Percentiles rank a stretch among this genome's conserved stretches.
Conservation (phyloP, 2,113 vertebrate genomes). For the Mormoops blainvillei region DNA sequence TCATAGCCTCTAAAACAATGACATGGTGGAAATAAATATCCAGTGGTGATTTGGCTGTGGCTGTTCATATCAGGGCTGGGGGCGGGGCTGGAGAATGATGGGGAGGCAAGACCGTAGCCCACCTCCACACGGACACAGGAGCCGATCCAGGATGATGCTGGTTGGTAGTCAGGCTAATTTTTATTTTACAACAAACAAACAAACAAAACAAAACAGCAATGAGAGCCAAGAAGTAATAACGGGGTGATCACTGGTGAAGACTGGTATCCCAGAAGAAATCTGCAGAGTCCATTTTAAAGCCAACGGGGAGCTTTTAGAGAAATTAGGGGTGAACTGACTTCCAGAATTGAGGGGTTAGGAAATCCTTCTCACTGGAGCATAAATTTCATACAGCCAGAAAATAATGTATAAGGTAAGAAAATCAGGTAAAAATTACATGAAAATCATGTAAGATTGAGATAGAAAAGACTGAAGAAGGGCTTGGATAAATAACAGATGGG, state of each 20-base stretch:
- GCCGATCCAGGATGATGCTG: rapidly evolving
- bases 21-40: background rate
- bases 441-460: background rate
- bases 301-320: background rate
- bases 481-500: background rate
- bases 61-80: background rate
- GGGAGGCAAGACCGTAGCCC: background rate
- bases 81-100: background rate
- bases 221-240: background rate
- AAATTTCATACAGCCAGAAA: background rate
- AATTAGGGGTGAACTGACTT: background rate
- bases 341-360: background rate
- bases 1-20: background rate
- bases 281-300: background rate
- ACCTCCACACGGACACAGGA: background rate
- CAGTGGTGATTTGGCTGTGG: background rate
- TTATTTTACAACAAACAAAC: background rate
- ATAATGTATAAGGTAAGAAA: background rate
- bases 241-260: background rate
- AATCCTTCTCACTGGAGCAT: background rate
- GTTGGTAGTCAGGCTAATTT: background rate
- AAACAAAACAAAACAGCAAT: background rate
- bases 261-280: background rate
- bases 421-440: background rate
- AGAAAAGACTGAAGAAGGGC: background rate